phyloP scores from a whole-genome alignment of 2,888 invertebrate genomes.

The Malthinus flaveolus region DNA sequence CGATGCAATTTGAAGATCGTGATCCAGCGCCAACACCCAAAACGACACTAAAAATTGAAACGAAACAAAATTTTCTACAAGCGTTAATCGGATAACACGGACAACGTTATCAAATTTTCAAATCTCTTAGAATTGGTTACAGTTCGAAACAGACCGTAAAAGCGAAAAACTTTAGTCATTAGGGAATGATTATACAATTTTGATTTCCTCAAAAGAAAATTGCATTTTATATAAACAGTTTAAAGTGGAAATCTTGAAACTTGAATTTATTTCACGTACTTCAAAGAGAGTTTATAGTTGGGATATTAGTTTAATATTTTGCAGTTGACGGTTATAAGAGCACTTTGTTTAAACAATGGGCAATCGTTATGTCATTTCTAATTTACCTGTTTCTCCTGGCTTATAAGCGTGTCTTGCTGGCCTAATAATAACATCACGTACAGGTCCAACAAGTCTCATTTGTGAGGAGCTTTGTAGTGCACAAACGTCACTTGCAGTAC shows the following conservation, averaged over 20 bases:
- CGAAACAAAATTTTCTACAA: no score
- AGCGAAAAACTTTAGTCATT: slow-evolving; percentile 12
- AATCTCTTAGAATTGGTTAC: slow-evolving; percentile 12
- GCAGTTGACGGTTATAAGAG: no score
- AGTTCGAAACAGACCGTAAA: slow-evolving; percentile 8
- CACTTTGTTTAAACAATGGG: no score
- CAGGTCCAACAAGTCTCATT: slow-evolving; percentile 65
- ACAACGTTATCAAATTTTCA: not conserved
- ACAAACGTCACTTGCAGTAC: slow-evolving; percentile 58
- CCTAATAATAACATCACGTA: slow-evolving; percentile 66
- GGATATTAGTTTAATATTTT: no score
- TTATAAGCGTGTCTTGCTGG: slow-evolving; percentile 65
- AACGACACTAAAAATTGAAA: slow-evolving; percentile 66
- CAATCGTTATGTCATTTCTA: no score
- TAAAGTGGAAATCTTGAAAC: no score
- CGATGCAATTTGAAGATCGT: slow-evolving; percentile 63
- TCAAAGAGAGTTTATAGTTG: no score
- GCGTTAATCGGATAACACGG: not conserved
- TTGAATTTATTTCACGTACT: no score
- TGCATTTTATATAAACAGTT: no score
- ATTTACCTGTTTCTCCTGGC: slow-evolving; percentile 66
- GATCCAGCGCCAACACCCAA: slow-evolving; percentile 68
- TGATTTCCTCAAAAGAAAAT: not conserved
- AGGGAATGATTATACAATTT: slow-evolving; percentile 13
- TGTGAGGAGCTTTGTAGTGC: slow-evolving; percentile 64